Base-by-base conservation (phyloP, 2,113 vertebrate species). In the Hemiprocne comata region DNA sequence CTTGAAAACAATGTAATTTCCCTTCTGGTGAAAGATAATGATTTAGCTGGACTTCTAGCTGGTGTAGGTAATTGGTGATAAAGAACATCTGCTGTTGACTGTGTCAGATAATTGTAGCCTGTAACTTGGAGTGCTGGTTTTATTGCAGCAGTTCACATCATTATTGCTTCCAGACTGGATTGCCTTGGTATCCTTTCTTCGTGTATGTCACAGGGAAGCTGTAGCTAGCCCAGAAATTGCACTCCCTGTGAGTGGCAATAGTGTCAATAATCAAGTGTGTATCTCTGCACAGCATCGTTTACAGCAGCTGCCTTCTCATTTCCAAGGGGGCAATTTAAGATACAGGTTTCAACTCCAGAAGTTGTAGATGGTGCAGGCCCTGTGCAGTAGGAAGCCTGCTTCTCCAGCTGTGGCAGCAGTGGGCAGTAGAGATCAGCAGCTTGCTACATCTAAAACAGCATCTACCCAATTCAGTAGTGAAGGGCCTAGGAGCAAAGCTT, bases 61-160 rank as follows among this genome's bases (percentile, higher is more conserved):
- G 38, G 8, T 60, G 14, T 33, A 66, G 19, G 10, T 61, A 66
- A 23, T 25, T 25, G 40, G 40, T 79, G 62, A 17, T 73, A n/a
- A 70, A 80, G 82, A 76, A 13, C 29, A 17, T 50, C 44, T 85
- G 55, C 70, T 85, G 31, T 69, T 69, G 46, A 7, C 58, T 79
- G 20, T 82, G 82, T 31, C 40, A 75, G 71, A 80, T 66, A 70
- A 44, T 89, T 78, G 70, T 61, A 67, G 57, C 64, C 79, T 87
- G 76, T 69, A 54, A 24, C 51, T 44, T 48, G 64, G 74, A 78
- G 25, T 28, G 26, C 44, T 54, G 64, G 28, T 34, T 80, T 87
- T 60, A 36, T 15, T 10, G 19, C 61, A 76, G 75, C 14, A 50
- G 51, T 77, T 85, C 8, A 18, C 66, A n/a, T 50, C 44, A 5